These are phyloP conservation scores for Malurus melanocephalus DNA, from an alignment of 2,113 vertebrate species.

Conservation along the genomic window DNA sequence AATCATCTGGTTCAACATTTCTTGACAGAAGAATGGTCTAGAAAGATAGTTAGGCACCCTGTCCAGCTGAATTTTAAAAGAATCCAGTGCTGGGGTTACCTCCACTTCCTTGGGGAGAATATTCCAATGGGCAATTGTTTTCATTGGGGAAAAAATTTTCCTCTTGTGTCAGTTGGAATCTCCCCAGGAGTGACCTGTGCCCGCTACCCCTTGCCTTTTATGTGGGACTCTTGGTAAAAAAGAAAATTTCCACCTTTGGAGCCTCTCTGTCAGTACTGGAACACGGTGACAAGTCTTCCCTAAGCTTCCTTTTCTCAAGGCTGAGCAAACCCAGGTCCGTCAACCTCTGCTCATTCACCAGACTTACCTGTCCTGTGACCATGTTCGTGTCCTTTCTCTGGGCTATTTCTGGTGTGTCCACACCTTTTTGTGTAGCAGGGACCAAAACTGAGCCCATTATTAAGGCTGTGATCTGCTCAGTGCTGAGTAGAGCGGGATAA, in stretches of 20 bases:
- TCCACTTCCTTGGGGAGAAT: background rate
- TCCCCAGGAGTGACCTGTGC: background rate
- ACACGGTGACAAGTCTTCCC: background rate
- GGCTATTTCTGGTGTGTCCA: background rate
- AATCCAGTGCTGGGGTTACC: background rate
- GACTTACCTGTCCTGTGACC: background rate
- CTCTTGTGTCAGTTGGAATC: background rate
- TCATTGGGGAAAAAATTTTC: background rate
- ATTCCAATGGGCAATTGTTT: background rate
- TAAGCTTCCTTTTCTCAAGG: background rate
- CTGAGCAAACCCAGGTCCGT: background rate
- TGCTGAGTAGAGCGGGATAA: background rate
- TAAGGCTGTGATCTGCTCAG: background rate
- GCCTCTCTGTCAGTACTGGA: background rate
- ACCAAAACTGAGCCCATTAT: background rate
- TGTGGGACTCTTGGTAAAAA: rapidly evolving
- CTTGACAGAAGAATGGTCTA: background rate
- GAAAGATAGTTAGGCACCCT: background rate
- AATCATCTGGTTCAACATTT: background rate
- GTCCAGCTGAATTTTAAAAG: background rate
- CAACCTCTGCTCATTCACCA: background rate
- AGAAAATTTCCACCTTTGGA: background rate
- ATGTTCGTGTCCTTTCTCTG: background rate
- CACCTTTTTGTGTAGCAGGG: background rate
- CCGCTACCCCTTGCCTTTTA: background rate